phyloP scores from a whole-genome alignment of 2,888 invertebrate species.

The Anagyrus pseudococci region DNA sequence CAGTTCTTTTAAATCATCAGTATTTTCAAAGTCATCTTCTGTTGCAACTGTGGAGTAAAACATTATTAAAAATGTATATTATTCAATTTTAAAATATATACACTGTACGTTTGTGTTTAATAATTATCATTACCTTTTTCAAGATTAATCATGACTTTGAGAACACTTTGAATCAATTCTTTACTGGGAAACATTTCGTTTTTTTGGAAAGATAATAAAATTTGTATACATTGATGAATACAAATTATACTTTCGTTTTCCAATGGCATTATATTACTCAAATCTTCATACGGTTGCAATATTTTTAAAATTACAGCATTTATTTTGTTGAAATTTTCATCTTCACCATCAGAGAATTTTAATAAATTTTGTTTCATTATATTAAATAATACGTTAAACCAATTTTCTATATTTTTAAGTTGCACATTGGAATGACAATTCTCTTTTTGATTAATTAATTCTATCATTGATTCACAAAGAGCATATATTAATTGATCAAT shows the following conservation, averaged over 20 bases:
- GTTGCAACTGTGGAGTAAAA: constrained; percentile 14
- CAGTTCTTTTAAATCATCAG: constrained; percentile 44
- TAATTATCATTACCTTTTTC: constrained; percentile 41
- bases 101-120: neutral
- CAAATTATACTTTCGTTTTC: constrained; percentile 47
- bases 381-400: constrained; percentile 47
- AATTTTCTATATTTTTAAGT: constrained; percentile 46
- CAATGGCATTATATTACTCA: constrained; percentile 45
- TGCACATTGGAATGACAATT: constrained; percentile 38
- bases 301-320: constrained; percentile 44
- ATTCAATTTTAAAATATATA: neutral
- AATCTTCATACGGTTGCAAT: constrained; percentile 44
- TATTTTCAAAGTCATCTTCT: constrained; percentile 37
- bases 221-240: constrained; percentile 49
- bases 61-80: constrained; percentile 1
- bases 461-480: constrained; percentile 47
- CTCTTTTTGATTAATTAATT: constrained; percentile 43
- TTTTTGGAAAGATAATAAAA: constrained; percentile 48
- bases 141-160: constrained; percentile 47
- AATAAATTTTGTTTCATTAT: constrained; percentile 41
- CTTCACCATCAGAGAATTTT: constrained; percentile 26
- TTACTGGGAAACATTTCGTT: constrained; percentile 38
- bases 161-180: constrained; percentile 40
- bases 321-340: constrained; percentile 41
- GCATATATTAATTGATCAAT: constrained; percentile 43